Conservation (phyloP, 1,140 invertebrate genomes). For the Temnothorax longispinosus region DNA sequence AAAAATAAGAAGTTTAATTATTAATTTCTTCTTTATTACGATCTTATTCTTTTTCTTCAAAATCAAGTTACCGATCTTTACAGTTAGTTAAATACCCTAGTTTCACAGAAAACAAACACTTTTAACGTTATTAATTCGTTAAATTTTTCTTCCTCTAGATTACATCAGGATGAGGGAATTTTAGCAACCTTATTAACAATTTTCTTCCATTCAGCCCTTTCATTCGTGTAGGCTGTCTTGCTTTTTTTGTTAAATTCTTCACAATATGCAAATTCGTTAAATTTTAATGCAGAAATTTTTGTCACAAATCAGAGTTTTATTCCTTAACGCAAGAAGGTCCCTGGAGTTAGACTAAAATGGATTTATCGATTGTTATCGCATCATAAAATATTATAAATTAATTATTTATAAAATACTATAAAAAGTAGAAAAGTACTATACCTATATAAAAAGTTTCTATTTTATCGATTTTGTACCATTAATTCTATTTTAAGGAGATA, state of each 20-base stretch:
- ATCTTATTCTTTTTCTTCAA: neutral
- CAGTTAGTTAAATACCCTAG: too few species aligned
- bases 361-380: neutral
- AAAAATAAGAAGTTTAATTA: too few species aligned
- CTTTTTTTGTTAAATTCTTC: too few species aligned
- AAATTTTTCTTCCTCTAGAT: neutral
- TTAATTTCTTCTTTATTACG: neutral
- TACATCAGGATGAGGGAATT: too few species aligned
- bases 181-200: too few species aligned
- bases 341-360: neutral
- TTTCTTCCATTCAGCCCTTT: too few species aligned
- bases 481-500: neutral
- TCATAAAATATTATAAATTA: neutral
- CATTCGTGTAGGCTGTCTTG: too few species aligned
- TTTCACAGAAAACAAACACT: neutral
- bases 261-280: neutral
- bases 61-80: neutral
- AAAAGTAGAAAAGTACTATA: neutral
- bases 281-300: neutral
- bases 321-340: neutral
- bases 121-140: neutral
- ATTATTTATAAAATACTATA: neutral
- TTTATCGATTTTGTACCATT: neutral
- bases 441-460: neutral
- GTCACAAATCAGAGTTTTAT: neutral